Evolutionary conservation across 1,140 invertebrate genomes (phyloP).

Genomic region (Apolygus lucorum): DNA sequence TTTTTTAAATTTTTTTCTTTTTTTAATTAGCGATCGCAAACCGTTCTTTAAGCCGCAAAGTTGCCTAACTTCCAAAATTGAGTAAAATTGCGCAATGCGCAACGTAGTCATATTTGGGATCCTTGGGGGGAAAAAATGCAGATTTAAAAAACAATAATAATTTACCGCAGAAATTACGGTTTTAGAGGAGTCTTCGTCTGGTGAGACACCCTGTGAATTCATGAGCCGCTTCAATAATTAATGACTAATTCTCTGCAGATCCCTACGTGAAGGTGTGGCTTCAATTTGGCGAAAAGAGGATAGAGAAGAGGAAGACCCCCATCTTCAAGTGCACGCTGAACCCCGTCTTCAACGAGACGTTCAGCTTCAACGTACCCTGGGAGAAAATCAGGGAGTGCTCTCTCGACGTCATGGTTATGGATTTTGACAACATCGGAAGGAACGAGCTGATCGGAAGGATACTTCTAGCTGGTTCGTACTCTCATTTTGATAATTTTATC

Average conservation of each 20-base stretch:
- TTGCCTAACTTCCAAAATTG: too few relatives aligned
- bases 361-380: constrained; percentile 87
- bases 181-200: too few relatives aligned
- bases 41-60: neutral
- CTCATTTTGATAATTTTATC: too few relatives aligned
- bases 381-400: constrained; percentile 89
- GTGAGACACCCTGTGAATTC: too few relatives aligned
- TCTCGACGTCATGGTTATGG: constrained; percentile 87
- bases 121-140: too few relatives aligned
- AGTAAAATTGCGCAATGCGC: too few relatives aligned
- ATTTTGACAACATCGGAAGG: constrained; percentile 86
- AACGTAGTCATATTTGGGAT: too few relatives aligned
- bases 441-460: constrained; percentile 88
- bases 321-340: constrained; percentile 89
- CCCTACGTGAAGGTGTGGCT: constrained; percentile 95
- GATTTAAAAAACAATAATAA: too few relatives aligned
- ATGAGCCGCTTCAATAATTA: too few relatives aligned
- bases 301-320: constrained; percentile 92
- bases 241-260: too few relatives aligned
- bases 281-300: constrained; percentile 85
- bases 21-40: neutral
- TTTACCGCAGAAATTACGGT: too few relatives aligned
- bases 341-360: constrained; percentile 87
- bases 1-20: neutral
- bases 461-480: constrained; percentile 62